phyloP scores from a whole-genome alignment of 2,113 vertebrate genomes.

The Cacatua alba region DNA sequence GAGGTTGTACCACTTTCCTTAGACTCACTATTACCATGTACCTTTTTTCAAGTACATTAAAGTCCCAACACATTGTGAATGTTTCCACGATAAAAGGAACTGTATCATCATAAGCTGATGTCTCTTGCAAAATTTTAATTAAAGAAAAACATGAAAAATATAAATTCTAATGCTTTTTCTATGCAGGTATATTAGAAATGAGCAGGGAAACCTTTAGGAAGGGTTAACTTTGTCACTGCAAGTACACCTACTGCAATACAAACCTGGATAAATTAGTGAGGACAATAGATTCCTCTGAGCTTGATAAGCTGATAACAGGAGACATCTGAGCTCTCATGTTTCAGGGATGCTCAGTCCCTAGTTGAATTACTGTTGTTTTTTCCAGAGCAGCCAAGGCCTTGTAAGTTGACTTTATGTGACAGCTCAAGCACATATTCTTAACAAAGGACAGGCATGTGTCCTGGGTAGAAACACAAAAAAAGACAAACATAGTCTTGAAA shows the following conservation, averaged over 20 bases:
- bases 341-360: neutral
- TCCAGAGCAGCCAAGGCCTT: neutral
- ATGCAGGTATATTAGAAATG: neutral
- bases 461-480: neutral
- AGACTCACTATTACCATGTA: neutral
- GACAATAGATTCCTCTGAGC: neutral
- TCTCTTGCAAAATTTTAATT: neutral
- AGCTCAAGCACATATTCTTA: slow-evolving; percentile 4
- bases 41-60: neutral
- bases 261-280: neutral
- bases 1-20: neutral
- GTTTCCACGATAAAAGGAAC: neutral
- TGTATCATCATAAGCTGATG: neutral
- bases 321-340: neutral
- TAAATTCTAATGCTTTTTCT: neutral
- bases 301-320: slow-evolving; percentile 1
- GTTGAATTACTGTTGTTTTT: neutral
- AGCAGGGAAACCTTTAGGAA: neutral
- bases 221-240: neutral
- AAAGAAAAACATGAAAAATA: neutral
- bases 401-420: neutral
- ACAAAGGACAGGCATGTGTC: neutral
- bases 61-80: neutral
- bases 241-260: neutral
- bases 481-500: neutral